Conservation (phyloP, 2,888 invertebrate species). For the Drosophila vallismaia region DNA sequence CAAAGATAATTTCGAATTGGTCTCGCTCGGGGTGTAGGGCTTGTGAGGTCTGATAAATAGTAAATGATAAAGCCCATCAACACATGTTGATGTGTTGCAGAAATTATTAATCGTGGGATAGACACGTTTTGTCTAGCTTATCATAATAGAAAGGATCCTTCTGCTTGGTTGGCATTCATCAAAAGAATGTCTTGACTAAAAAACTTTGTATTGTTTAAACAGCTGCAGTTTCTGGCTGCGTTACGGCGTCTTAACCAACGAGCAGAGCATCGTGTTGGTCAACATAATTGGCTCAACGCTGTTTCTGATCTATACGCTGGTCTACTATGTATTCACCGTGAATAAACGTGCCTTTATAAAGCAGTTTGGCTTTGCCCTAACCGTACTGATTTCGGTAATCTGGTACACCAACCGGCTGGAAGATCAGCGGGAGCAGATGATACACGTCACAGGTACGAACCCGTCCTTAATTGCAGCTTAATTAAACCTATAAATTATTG, state of each 20-base stretch:
- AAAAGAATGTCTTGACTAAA: neutral
- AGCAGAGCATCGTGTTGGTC: conserved; percentile 89
- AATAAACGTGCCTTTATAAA: conserved; percentile 88
- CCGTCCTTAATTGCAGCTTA: neutral
- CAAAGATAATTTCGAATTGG: conserved; percentile 20
- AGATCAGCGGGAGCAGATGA: conserved; percentile 85
- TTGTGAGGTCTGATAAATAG: neutral
- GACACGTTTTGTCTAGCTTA: neutral
- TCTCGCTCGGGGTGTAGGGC: conserved; percentile 9
- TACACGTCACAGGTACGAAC: conserved; percentile 87
- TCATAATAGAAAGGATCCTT: neutral
- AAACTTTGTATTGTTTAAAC: conserved; percentile 51
- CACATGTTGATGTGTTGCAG: neutral
- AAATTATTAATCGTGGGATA: neutral
- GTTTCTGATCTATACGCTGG: conserved; percentile 88
- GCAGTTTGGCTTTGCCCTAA: conserved; percentile 86
- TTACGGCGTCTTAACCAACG: conserved; percentile 90
- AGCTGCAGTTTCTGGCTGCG: conserved; percentile 92
- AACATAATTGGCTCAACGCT: conserved; percentile 90
- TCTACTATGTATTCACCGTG: conserved; percentile 90
- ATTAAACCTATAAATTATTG: neutral
- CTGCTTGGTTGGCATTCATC: conserved; percentile 26
- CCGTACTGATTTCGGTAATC: conserved; percentile 85
- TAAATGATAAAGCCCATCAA: neutral
- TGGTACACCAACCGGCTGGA: conserved; percentile 86